phyloP scores from a whole-genome alignment of 2,888 invertebrate genomes.

The Agrypnus murinus region DNA sequence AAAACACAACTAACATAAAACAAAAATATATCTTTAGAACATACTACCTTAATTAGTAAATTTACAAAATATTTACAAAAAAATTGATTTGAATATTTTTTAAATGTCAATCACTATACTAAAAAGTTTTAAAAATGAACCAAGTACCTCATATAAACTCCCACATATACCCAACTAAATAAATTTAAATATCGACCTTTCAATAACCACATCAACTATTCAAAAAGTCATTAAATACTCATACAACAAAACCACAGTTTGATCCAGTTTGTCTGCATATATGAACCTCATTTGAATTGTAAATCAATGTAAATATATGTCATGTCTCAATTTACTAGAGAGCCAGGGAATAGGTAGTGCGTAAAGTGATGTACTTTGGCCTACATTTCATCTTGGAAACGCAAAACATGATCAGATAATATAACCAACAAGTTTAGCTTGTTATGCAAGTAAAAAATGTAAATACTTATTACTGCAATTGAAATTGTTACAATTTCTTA shows the following conservation, averaged over 20 bases:
- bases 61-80: too few relatives aligned
- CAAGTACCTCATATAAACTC: background rate
- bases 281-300: background rate
- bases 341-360: constrained; percentile 1
- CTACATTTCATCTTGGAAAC: constrained; percentile 5
- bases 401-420: background rate
- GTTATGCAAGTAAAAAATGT: too few relatives aligned
- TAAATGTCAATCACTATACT: too few relatives aligned
- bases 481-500: too few relatives aligned
- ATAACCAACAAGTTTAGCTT: too few relatives aligned
- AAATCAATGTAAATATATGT: constrained; percentile 14
- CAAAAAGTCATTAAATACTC: constrained; percentile 1
- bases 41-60: too few relatives aligned
- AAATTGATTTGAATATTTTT: too few relatives aligned
- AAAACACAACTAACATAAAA: too few relatives aligned
- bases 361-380: background rate
- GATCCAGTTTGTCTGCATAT: constrained; percentile 1
- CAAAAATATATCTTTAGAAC: too few relatives aligned
- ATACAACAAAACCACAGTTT: background rate
- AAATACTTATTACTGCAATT: too few relatives aligned
- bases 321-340: background rate
- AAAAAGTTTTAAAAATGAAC: too few relatives aligned
- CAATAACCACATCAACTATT: background rate
- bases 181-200: background rate
- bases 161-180: background rate